A percentile compares a stretch with the other conserved stretches of the same genome.
Conservation (phyloP, 2,797 vertebrate genomes). For the Coluber constrictor region DNA sequence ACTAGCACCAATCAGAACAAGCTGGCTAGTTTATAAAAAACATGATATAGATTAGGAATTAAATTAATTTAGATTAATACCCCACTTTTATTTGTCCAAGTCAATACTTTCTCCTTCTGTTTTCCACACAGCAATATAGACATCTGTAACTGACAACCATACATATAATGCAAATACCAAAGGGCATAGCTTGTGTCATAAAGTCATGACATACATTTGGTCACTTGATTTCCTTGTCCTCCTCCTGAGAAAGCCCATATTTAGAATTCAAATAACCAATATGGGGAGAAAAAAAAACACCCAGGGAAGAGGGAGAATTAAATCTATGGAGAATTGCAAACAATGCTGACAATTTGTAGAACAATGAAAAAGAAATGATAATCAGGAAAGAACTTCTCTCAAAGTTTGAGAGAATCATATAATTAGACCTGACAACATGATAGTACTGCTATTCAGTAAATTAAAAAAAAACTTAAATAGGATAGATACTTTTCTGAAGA, state of each 20-base stretch:
- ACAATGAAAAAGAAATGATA: not conserved
- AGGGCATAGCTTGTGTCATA: not conserved
- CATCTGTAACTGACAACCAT: not conserved
- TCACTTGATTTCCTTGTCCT: not conserved
- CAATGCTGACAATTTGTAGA: not conserved
- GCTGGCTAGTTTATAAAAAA: not conserved
- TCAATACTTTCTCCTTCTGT: not conserved
- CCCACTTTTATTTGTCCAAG: not conserved
- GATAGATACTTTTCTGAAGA: not conserved
- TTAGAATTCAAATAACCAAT: not conserved
- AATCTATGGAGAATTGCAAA: not conserved
- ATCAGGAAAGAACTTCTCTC: not conserved
- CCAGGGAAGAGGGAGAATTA: not conserved
- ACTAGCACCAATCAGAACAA: not conserved
- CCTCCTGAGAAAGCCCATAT: not conserved
- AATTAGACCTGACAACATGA: not conserved
- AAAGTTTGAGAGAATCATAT: not conserved
- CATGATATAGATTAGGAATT: not conserved
- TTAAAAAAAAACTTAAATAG: not conserved
- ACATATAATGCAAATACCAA: not conserved
- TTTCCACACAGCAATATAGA: not conserved
- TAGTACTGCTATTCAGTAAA: not conserved
- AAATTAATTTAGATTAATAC: not conserved
- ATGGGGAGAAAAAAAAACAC: accelerated
- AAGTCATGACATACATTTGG: not conserved